Percentiles rank a stretch among this genome's conserved stretches.
Evolutionary conservation across 1,140 invertebrate species (phyloP).

Genomic region (Bombus cullumanus): DNA sequence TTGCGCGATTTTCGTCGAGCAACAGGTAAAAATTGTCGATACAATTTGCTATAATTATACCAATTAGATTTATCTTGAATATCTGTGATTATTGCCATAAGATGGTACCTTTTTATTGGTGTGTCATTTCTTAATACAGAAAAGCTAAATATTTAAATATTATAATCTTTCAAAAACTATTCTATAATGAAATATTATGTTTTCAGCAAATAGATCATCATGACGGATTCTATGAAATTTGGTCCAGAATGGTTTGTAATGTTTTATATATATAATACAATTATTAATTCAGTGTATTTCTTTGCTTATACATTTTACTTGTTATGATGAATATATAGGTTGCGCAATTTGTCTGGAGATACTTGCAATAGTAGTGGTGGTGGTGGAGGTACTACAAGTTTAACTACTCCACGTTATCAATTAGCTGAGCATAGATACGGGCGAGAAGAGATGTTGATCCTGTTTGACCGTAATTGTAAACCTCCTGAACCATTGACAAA

Average conservation of each 20-base stretch:
- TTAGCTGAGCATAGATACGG: constrained; percentile 91
- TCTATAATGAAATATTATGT: constrained; percentile 55
- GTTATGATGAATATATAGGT: constrained; percentile 73
- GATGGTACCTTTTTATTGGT: not conserved
- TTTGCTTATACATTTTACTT: not conserved
- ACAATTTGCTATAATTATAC: not conserved
- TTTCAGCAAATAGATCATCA: constrained; percentile 80
- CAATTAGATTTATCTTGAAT: not conserved
- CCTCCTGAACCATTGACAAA: constrained; percentile 87
- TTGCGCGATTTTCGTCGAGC: constrained; percentile 37
- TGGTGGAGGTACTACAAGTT: constrained; percentile 79
- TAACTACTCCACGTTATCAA: constrained; percentile 84
- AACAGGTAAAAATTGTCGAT: constrained; percentile 52
- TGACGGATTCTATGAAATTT: constrained; percentile 90
- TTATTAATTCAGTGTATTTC: not conserved
- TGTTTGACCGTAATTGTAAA: constrained; percentile 88
- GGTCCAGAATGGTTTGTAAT: constrained; percentile 86
- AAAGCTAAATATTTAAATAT: not conserved
- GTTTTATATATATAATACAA: not conserved
- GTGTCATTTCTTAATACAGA: not conserved
- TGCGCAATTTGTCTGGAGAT: constrained; percentile 86
- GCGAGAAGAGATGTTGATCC: constrained; percentile 93
- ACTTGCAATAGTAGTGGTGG: constrained; percentile 77
- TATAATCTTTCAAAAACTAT: not conserved
- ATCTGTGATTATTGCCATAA: not conserved